phyloP scores from a whole-genome alignment of 2,888 invertebrate species.

The Lasioglossum villosulum region DNA sequence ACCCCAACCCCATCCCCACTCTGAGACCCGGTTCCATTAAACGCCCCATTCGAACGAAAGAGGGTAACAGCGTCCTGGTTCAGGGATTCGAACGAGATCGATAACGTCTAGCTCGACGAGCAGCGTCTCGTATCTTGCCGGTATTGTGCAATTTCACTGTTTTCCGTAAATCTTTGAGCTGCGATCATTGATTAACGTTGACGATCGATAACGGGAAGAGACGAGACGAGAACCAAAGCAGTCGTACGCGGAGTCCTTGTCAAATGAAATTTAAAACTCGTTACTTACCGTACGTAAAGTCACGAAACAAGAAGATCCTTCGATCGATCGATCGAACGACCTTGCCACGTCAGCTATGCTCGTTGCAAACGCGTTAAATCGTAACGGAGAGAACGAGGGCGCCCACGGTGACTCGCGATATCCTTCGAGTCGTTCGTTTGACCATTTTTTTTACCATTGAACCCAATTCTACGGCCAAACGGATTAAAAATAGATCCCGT shows the following conservation, averaged over 20 bases:
- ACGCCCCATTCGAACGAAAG: constrained; percentile 46
- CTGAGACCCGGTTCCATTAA: constrained; percentile 58
- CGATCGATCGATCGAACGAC: constrained; percentile 4
- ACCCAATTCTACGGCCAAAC: background rate
- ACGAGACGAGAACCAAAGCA: background rate
- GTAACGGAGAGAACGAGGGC: background rate
- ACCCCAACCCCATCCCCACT: background rate
- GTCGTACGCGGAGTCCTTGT: background rate
- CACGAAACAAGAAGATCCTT: background rate
- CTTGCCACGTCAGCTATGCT: background rate
- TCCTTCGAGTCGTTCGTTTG: background rate
- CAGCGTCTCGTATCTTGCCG: background rate
- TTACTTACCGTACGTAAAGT: background rate
- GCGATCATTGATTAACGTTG: background rate
- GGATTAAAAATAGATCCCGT: background rate
- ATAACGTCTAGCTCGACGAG: constrained; percentile 35
- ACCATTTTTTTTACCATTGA: background rate
- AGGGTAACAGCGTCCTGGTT: constrained; percentile 49
- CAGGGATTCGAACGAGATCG: constrained; percentile 61
- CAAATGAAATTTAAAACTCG: background rate
- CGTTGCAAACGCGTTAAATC: background rate
- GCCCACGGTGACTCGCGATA: background rate
- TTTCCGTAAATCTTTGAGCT: background rate
- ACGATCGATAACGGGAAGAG: too few species aligned
- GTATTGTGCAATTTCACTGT: background rate